These are phyloP conservation scores for Trematomus bernacchii DNA, from an alignment of 2,797 vertebrate genomes.

Conservation along the genomic window DNA sequence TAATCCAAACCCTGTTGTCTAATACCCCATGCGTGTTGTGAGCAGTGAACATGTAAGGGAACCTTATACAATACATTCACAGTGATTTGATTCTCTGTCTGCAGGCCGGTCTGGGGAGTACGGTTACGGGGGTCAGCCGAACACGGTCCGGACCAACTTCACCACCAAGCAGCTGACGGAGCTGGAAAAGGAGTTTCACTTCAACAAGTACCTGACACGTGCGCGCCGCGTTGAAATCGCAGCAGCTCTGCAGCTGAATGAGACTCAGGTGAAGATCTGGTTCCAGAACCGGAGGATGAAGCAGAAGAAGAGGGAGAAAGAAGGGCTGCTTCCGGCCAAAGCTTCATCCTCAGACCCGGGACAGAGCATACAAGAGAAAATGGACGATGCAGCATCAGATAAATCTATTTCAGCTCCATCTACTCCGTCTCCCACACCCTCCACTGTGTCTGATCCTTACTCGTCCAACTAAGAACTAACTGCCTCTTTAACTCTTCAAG, in stretches of 20 bases:
- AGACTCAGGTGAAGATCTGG: slow-evolving; percentile 99
- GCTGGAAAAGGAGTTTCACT: slow-evolving; percentile 98
- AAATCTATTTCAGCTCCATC: slow-evolving; percentile 93
- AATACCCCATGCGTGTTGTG: neutral
- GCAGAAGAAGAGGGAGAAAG: slow-evolving; percentile 98
- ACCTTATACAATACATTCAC: neutral
- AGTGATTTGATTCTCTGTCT: slow-evolving; percentile 37
- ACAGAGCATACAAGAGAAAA: slow-evolving; percentile 88
- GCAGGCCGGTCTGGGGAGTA: slow-evolving; percentile 95
- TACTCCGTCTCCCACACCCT: slow-evolving; percentile 91
- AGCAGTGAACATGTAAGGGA: neutral
- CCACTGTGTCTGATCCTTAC: slow-evolving; percentile 86
- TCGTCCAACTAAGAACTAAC: slow-evolving; percentile 75
- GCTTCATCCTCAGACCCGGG: slow-evolving; percentile 82
- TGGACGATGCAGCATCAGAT: slow-evolving; percentile 90
- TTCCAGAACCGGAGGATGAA: slow-evolving; percentile 99
- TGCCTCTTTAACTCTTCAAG: slow-evolving; percentile 30
- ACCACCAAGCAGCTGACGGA: slow-evolving; percentile 98
- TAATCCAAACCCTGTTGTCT: neutral
- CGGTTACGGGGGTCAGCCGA: slow-evolving; percentile 93
- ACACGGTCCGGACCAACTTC: slow-evolving; percentile 96
- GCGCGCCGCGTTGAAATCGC: slow-evolving; percentile 97
- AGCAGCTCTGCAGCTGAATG: slow-evolving; percentile 95
- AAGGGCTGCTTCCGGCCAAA: slow-evolving; percentile 90
- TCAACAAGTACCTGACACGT: slow-evolving; percentile 98